phyloP scores from a whole-genome alignment of 2,113 vertebrate species.

The Thalassoma bifasciatum region DNA sequence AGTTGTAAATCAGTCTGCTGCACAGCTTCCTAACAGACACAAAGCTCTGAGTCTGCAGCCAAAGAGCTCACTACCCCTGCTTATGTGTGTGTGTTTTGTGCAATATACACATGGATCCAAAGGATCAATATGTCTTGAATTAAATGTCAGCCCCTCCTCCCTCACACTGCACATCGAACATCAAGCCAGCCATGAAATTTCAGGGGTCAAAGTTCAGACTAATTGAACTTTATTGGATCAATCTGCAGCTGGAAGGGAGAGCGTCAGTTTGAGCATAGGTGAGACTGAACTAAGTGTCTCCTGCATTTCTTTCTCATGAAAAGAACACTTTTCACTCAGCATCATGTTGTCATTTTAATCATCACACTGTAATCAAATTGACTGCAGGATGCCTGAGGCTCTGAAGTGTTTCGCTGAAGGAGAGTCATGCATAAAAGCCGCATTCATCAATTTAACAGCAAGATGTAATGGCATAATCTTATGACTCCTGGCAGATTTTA shows the following conservation, averaged over 20 bases:
- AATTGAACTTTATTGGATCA: background rate
- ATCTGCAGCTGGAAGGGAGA: background rate
- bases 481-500: conserved; percentile 47
- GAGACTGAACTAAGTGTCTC: background rate
- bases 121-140: background rate
- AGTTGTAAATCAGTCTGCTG: background rate
- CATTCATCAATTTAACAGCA: conserved; percentile 48
- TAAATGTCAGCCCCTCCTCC: conserved; percentile 7
- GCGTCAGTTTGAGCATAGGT: background rate
- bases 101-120: background rate
- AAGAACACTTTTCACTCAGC: background rate
- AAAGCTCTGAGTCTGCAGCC: background rate
- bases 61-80: background rate
- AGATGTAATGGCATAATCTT: conserved; percentile 46
- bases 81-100: background rate
- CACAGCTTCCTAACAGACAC: too few species aligned
- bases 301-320: background rate
- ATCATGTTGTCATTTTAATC: conserved; percentile 28
- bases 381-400: too few species aligned
- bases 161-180: background rate
- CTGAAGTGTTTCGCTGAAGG: background rate
- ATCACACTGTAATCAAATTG: conserved; percentile 27
- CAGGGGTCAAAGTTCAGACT: conserved; percentile 5
- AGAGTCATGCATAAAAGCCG: conserved; percentile 7
- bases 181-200: background rate